Evolutionary conservation across 2,888 invertebrate species (phyloP).

Genomic region (Lottia gigantea): DNA sequence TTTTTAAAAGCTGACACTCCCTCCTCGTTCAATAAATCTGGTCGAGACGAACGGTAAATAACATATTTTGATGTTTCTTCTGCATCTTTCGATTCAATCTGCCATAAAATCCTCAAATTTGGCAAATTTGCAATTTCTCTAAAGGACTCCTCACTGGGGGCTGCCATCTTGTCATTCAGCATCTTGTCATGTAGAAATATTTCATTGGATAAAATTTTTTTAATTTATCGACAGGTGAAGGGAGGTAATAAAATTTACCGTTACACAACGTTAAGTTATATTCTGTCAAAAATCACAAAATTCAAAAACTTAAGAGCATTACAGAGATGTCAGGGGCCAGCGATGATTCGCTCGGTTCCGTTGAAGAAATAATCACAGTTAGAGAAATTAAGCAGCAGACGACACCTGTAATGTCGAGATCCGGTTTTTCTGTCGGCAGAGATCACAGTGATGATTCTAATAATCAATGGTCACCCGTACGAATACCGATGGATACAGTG

Average conservation of each 20-base stretch:
- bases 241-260: slow-evolving; percentile 7
- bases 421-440: not conserved
- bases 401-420: not conserved
- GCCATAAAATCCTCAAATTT: slow-evolving; percentile 36
- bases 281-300: not conserved
- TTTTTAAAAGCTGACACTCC: slow-evolving; percentile 42
- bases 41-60: slow-evolving; percentile 57
- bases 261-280: not conserved
- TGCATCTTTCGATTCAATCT: slow-evolving; percentile 10
- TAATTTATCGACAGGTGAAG: not conserved
- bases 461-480: slow-evolving; percentile 2
- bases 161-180: slow-evolving; percentile 17
- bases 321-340: slow-evolving; percentile 26
- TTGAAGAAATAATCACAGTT: slow-evolving; percentile 38
- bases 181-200: not conserved
- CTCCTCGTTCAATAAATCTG: slow-evolving; percentile 46
- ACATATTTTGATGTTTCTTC: slow-evolving; percentile 16
- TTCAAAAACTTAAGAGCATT: no score
- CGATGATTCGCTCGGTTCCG: slow-evolving; percentile 30
- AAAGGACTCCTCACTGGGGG: slow-evolving; percentile 16
- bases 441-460: slow-evolving; percentile 4
- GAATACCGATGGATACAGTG: no score
- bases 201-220: not conserved
- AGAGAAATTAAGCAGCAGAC: slow-evolving; percentile 19
- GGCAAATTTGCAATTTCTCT: slow-evolving; percentile 25